phyloP scores from a whole-genome alignment of 1,140 invertebrate genomes.

The Danaus plexippus region DNA sequence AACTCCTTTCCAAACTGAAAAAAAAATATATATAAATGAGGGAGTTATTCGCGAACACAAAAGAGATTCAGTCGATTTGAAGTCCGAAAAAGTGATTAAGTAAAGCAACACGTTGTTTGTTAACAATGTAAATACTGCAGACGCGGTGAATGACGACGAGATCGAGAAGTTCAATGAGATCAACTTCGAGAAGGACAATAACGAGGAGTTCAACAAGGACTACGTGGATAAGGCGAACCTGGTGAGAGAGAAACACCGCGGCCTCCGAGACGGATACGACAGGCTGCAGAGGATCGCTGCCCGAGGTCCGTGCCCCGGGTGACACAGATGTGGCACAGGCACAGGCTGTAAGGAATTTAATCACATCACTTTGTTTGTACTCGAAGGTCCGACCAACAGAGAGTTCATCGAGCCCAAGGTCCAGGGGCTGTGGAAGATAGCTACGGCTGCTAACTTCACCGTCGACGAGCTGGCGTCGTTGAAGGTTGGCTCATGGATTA shows the following conservation, averaged over 20 bases:
- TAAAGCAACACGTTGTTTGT: too few species aligned
- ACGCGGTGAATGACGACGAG: conserved; percentile 77
- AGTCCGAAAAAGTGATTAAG: too few species aligned
- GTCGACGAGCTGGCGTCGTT: conserved; percentile 86
- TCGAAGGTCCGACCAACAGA: conserved; percentile 77
- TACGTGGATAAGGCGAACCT: conserved; percentile 78
- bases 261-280: conserved; percentile 86
- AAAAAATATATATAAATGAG: too few species aligned
- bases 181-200: conserved; percentile 49
- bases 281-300: conserved; percentile 81
- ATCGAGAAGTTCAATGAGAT: conserved; percentile 75
- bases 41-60: too few species aligned
- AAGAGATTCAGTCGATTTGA: too few species aligned
- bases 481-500: conserved; percentile 71
- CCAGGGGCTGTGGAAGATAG: conserved; percentile 88
- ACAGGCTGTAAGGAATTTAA: too few species aligned
- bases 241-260: conserved; percentile 82
- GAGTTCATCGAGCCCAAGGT: conserved; percentile 94
- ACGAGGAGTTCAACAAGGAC: conserved; percentile 49
- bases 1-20: too few species aligned
- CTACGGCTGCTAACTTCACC: conserved; percentile 84
- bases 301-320: too few species aligned
- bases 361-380: conserved; percentile 1
- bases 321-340: too few species aligned
- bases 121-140: conserved; percentile 26